Evolutionary conservation across 2,113 vertebrate species (phyloP).

Genomic region (Pachycephala philippinensis): DNA sequence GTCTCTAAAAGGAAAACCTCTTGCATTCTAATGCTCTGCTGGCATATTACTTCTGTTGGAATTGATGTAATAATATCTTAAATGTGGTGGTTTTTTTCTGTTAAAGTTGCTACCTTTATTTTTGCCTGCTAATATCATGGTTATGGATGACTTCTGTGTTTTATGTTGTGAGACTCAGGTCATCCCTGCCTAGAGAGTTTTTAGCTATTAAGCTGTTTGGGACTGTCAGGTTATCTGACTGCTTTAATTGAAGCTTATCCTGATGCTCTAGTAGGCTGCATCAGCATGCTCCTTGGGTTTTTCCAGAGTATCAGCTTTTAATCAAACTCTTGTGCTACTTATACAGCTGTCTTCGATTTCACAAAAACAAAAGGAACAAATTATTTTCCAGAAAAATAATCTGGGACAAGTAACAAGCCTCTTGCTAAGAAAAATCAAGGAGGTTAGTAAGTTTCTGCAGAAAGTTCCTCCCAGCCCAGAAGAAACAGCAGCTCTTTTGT

Average conservation of each 20-base stretch:
- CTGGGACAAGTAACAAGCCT: background rate
- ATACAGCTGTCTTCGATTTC: background rate
- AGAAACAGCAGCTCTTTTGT: background rate
- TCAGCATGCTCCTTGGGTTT: background rate
- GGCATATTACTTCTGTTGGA: background rate
- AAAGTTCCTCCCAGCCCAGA: background rate
- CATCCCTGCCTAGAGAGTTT: background rate
- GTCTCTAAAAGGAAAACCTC: background rate
- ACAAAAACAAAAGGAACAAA: background rate
- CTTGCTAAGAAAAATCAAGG: background rate
- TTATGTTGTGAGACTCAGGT: background rate
- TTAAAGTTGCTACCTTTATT: background rate
- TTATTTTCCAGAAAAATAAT: background rate
- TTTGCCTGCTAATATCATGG: background rate
- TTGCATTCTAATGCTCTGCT: background rate
- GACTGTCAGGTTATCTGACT: background rate
- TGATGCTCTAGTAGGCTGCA: background rate
- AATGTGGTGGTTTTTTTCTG: accelerated
- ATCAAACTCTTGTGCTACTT: background rate
- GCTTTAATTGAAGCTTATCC: background rate
- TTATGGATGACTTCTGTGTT: background rate
- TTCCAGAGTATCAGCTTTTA: background rate
- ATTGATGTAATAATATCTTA: background rate
- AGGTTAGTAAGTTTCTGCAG: background rate
- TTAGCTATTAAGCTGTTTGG: background rate